A percentile compares a stretch with the other conserved stretches of the same genome.
Evolutionary conservation across 1,140 invertebrate species (phyloP).

Genomic region (Spodoptera litura): DNA sequence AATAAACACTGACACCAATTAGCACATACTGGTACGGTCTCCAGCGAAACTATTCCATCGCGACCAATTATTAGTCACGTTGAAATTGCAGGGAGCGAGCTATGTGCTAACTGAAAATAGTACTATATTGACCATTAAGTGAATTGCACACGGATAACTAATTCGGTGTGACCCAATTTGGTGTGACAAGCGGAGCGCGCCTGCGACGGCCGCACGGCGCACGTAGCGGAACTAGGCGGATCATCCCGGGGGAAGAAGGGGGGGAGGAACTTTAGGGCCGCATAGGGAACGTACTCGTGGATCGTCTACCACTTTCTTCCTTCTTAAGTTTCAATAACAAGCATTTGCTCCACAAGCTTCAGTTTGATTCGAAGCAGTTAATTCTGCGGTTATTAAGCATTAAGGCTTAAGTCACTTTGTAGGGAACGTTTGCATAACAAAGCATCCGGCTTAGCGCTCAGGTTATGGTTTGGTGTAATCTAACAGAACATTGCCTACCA

Average conservation of each 20-base stretch:
- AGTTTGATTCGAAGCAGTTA: conserved; percentile 22
- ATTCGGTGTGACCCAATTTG: conserved; percentile 79
- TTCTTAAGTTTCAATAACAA: conserved; percentile 25
- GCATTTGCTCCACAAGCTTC: conserved; percentile 7
- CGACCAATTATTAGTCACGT: conserved; percentile 52
- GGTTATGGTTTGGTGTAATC: neutral
- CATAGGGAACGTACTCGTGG: conserved; percentile 57
- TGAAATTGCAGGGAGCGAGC: conserved; percentile 31
- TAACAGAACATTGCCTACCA: neutral
- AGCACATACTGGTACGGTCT: conserved; percentile 55
- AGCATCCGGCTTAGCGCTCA: neutral
- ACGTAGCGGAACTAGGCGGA: conserved; percentile 69
- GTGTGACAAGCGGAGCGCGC: conserved; percentile 68
- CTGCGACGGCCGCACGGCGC: conserved; percentile 53
- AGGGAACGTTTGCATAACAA: conserved; percentile 16
- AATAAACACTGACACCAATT: conserved; percentile 73
- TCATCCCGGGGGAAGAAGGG: conserved; percentile 63
- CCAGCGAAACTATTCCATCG: conserved; percentile 56
- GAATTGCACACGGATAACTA: conserved; percentile 72
- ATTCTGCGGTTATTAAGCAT: conserved; percentile 3
- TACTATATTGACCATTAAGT: conserved; percentile 62
- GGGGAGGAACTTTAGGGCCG: conserved; percentile 65
- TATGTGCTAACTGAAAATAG: conserved; percentile 44
- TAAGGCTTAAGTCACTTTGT: conserved; percentile 1
- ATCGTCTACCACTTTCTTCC: conserved; percentile 39